phyloP scores from a whole-genome alignment of 2,888 invertebrate genomes.

The Leptinotarsa rubiginosa region DNA sequence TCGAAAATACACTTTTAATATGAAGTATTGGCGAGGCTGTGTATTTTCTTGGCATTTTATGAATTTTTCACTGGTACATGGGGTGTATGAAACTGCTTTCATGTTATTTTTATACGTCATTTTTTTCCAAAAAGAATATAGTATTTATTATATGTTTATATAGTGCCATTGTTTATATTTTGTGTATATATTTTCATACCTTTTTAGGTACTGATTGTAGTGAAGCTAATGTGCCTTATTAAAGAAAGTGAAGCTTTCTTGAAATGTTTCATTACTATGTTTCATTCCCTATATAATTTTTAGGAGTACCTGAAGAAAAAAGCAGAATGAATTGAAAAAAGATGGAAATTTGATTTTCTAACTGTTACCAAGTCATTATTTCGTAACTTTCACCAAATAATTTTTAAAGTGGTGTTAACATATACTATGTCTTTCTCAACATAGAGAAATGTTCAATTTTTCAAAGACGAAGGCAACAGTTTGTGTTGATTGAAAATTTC shows the following conservation, averaged over 20 bases:
- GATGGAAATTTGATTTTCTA: no score
- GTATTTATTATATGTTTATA: slow-evolving; percentile 36
- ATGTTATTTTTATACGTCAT: slow-evolving; percentile 39
- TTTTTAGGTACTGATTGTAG: slow-evolving; percentile 41
- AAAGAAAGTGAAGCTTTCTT: slow-evolving; percentile 36
- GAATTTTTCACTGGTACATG: slow-evolving; percentile 23
- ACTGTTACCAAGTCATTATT: no score
- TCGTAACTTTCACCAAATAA: no score
- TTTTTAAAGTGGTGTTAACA: no score
- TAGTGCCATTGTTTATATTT: slow-evolving; percentile 47
- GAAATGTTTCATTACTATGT: background rate
- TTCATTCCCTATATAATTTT: background rate
- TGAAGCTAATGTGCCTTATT: slow-evolving; percentile 52
- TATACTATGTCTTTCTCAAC: no score
- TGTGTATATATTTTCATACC: slow-evolving; percentile 37
- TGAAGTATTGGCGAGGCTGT: background rate
- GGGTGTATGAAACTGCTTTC: slow-evolving; percentile 29
- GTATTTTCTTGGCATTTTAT: slow-evolving; percentile 44
- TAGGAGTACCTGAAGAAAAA: background rate
- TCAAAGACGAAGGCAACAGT: no score
- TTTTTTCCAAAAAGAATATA: slow-evolving; percentile 31
- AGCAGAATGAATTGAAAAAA: no score
- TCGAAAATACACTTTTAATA: background rate
- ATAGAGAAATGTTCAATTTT: no score
- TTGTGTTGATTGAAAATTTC: no score